Conservation (phyloP, 2,113 vertebrate species). For the Pterocles orientalis region DNA sequence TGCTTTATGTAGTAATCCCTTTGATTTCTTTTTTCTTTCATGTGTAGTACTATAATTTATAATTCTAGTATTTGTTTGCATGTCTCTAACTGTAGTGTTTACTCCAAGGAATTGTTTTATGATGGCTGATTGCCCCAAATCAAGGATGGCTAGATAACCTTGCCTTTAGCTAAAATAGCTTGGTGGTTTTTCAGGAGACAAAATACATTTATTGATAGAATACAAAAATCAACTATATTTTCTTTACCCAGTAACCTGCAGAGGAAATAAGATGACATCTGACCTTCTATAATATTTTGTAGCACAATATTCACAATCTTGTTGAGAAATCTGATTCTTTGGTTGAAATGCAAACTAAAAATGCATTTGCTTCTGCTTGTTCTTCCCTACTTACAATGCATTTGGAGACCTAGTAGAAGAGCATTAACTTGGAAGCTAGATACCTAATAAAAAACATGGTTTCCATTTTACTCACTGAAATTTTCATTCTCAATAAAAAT, state of each 20-base stretch:
- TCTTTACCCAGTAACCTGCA: neutral
- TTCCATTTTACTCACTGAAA: neutral
- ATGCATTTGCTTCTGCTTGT: neutral
- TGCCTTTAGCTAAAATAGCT: slow-evolving; percentile 45
- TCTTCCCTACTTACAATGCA: neutral
- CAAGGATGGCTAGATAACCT: slow-evolving; percentile 66
- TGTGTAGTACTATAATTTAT: slow-evolving; percentile 55
- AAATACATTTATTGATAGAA: slow-evolving; percentile 33
- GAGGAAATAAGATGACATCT: neutral
- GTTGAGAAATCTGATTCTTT: neutral
- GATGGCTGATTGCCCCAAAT: slow-evolving; percentile 70
- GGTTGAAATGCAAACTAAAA: neutral
- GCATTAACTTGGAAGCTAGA: neutral
- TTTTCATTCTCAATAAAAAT: neutral
- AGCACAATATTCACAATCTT: neutral
- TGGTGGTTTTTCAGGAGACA: slow-evolving; percentile 17
- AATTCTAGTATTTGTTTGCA: slow-evolving; percentile 66
- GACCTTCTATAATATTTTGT: slow-evolving; percentile 5
- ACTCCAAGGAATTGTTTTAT: slow-evolving; percentile 70
- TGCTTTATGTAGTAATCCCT: slow-evolving; percentile 47
- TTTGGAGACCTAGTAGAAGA: neutral
- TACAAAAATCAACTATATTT: slow-evolving; percentile 37
- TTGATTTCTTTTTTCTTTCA: slow-evolving; percentile 59
- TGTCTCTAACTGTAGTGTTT: slow-evolving; percentile 62
- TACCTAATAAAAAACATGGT: neutral